phyloP scores from a whole-genome alignment of 2,888 invertebrate species.

The Sthenelais limicola region DNA sequence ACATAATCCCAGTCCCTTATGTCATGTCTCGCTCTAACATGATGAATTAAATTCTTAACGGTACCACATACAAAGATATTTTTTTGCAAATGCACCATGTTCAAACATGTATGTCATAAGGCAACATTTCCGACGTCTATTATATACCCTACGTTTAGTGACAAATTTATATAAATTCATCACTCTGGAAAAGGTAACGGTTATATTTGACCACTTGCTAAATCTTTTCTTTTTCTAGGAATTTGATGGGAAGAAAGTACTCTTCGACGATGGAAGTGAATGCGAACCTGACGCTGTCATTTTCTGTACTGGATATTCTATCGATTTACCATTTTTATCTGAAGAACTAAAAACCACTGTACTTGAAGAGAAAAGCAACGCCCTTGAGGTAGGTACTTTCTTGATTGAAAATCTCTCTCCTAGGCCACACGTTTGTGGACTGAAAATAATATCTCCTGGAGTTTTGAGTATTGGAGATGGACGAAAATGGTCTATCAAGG shows the following conservation, averaged over 20 bases:
- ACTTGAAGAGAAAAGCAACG: constrained; percentile 57
- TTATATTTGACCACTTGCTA: background rate
- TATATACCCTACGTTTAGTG: too few species aligned
- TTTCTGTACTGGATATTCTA: constrained; percentile 65
- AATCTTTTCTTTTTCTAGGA: constrained; percentile 55
- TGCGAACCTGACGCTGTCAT: constrained; percentile 63
- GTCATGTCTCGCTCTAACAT: background rate
- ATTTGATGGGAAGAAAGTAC: constrained; percentile 60
- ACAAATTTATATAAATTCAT: too few species aligned
- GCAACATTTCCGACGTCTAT: too few species aligned
- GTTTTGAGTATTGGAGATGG: too few species aligned
- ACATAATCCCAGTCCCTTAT: background rate
- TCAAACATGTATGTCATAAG: too few species aligned
- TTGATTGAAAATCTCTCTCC: background rate
- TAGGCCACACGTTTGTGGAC: too few species aligned
- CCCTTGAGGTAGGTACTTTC: constrained; percentile 54
- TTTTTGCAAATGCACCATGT: too few species aligned
- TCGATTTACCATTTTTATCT: constrained; percentile 64
- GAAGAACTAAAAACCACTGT: constrained; percentile 54
- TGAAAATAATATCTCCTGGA: too few species aligned
- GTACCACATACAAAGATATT: too few species aligned
- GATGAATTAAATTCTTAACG: too few species aligned
- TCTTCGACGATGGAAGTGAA: constrained; percentile 60
- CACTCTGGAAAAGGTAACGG: too few species aligned
- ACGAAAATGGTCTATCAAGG: too few species aligned